Evolutionary conservation across 2,113 vertebrate genomes (phyloP).

Genomic region (Picathartes gymnocephalus): DNA sequence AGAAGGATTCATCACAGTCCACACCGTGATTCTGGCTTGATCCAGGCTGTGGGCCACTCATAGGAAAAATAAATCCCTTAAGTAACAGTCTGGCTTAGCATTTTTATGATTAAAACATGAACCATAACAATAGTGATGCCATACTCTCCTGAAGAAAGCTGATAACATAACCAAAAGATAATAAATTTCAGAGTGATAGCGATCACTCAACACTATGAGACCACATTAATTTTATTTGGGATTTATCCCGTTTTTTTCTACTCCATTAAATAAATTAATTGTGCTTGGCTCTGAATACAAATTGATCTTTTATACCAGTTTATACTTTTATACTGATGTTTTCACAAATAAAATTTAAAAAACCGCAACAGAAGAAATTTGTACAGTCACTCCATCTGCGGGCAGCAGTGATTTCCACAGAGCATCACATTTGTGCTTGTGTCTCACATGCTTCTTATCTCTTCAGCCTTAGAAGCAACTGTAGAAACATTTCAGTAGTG

Average conservation of each 20-base stretch:
- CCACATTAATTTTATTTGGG: neutral
- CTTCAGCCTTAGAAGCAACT: neutral
- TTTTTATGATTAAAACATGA: neutral
- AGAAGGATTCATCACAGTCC: neutral
- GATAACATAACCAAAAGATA: neutral
- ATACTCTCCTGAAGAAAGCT: neutral
- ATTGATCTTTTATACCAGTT: neutral
- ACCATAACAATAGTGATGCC: neutral
- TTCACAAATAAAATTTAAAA: neutral
- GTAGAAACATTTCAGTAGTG: neutral
- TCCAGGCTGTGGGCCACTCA: neutral
- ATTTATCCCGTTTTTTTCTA: neutral
- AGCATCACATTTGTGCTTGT: neutral
- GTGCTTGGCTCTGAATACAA: neutral
- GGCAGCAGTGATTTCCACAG: neutral
- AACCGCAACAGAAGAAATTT: neutral
- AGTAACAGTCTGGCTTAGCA: neutral
- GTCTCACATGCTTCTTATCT: neutral
- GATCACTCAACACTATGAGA: fast-evolving
- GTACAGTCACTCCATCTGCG: neutral
- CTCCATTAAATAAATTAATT: neutral
- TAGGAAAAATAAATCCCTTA: neutral
- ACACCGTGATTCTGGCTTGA: neutral
- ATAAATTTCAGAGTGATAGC: neutral
- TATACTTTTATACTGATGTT: neutral